Evolutionary conservation across 2,888 invertebrate species (phyloP), one percentile per base, ranked within the genome.

Genomic region (Agonopterix arenella): DNA sequence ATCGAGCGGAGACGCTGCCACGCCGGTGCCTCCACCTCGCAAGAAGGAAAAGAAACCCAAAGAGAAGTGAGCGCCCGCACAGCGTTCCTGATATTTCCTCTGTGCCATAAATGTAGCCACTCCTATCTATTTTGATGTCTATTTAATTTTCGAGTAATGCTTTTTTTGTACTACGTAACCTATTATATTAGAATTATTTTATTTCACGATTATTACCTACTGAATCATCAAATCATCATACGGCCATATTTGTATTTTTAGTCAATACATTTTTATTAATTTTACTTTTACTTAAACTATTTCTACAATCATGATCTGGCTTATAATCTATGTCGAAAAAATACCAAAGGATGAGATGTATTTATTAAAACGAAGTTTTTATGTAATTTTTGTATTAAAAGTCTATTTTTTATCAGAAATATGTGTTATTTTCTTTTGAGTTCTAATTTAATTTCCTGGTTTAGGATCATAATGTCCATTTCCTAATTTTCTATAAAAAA

Each of bases 21-120:
- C 48, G 44, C 90, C 90, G 42, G 89, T 90, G 49, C 90, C 90
- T 59, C 90, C 90, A 60, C 90, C 90, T 57, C 84, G 90, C 58
- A 90, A 90, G 75, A 90, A 90, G 76, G 89, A 88, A 73, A 90
- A 90, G 77, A 90, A 90, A 62, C 90, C 89, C 72, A 89, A 90
- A 81, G 85, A 90, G 61, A 82, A 84, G 71, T 85, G 79, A 85
- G 79, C 76, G 74, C 67, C 60, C 64, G 68, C 71, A 65, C 58
- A 66, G 56, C 69, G 68, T 73, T 72, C 65, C 18, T 49, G 55
- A 68, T 66, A 77, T 76, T 84, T 84, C 83, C 82, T 82, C 80
- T 77, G 88, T 86, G 88, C 88, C 88, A 88, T 86, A 83, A 68
- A 66, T 74, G 63, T 84, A 82, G 74, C 74, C 77, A 76, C 67